phyloP scores from a whole-genome alignment of 2,113 vertebrate species.

The Halichoerus grypus region DNA sequence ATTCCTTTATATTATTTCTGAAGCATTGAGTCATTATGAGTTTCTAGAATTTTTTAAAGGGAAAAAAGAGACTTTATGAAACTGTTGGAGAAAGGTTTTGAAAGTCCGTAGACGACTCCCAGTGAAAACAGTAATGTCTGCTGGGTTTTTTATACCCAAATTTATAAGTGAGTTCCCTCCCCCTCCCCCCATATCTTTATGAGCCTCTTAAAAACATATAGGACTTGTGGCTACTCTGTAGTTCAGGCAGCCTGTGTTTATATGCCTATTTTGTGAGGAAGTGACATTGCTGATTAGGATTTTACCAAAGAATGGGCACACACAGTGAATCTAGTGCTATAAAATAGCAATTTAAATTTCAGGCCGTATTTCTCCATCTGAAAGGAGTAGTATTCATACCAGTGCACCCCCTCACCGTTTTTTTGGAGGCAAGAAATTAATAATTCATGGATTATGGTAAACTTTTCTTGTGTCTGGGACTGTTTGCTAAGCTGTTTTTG shows the following conservation, averaged over 20 bases:
- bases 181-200: background rate
- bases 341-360: background rate
- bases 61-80: background rate
- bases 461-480: background rate
- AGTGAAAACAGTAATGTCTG: background rate
- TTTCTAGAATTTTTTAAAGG: conserved; percentile 26
- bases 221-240: background rate
- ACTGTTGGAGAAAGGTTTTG: background rate
- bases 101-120: background rate
- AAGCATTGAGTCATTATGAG: background rate
- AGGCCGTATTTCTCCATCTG: background rate
- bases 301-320: background rate
- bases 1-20: conserved; percentile 3
- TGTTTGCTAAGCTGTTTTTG: background rate
- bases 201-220: background rate
- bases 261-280: background rate
- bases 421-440: conserved; percentile 28
- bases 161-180: background rate
- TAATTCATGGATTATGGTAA: background rate
- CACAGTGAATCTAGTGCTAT: background rate
- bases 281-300: background rate
- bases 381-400: background rate
- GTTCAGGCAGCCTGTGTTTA: background rate
- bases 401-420: background rate
- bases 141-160: background rate